Percentiles rank a stretch among this genome's conserved stretches.
Conservation (phyloP, 1,140 invertebrate species). For the Mya arenaria region DNA sequence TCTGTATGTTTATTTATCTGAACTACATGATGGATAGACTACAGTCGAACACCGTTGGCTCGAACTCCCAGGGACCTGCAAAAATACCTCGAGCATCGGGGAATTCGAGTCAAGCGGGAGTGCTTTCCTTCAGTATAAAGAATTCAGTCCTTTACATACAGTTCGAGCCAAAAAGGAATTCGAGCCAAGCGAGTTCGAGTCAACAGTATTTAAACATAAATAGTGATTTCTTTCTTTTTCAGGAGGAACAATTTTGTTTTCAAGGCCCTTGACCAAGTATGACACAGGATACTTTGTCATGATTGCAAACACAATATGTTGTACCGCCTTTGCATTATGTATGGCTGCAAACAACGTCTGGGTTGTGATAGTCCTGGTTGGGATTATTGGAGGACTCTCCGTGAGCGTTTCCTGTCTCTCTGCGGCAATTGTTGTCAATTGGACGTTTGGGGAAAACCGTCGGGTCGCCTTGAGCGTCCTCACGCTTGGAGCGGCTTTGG, state of each 20-base stretch:
- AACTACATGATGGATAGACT: too few relatives aligned
- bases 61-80: too few relatives aligned
- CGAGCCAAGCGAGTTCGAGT: background rate
- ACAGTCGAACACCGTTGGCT: too few relatives aligned
- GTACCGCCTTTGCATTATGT: background rate
- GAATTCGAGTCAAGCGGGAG: too few relatives aligned
- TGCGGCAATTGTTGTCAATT: background rate
- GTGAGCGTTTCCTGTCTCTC: background rate
- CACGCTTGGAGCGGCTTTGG: background rate
- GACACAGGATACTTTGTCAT: constrained; percentile 22
- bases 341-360: background rate
- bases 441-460: constrained; percentile 11
- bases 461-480: constrained; percentile 13
- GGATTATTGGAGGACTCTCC: background rate
- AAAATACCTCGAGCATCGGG: too few relatives aligned
- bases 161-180: background rate
- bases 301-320: background rate
- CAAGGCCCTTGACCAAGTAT: background rate
- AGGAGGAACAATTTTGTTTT: constrained; percentile 23
- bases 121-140: background rate
- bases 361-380: constrained; percentile 18
- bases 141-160: background rate
- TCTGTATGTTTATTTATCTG: too few relatives aligned
- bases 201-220: background rate
- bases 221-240: background rate